Conservation (phyloP, 2,113 vertebrate genomes). For the Gallinago media region DNA sequence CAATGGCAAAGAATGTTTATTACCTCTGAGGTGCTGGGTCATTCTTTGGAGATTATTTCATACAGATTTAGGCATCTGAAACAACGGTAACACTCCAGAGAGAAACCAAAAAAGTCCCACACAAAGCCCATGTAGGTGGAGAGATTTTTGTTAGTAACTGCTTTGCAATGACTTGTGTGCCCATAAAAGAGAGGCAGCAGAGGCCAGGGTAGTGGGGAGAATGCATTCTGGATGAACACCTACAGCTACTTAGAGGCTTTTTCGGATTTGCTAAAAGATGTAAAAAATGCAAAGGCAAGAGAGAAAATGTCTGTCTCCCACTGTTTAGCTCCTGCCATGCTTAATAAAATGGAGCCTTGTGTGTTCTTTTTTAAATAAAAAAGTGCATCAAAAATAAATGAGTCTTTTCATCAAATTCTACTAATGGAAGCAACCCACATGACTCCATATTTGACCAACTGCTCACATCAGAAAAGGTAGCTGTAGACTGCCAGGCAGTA, state of each 20-base stretch:
- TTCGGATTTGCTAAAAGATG: neutral
- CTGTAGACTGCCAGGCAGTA: neutral
- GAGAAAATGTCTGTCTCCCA: neutral
- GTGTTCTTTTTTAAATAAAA: neutral
- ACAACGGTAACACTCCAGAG: neutral
- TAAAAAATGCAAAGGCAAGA: neutral
- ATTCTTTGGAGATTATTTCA: neutral
- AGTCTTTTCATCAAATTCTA: neutral
- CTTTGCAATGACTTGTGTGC: neutral
- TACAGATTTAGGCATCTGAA: neutral
- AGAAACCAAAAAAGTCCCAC: neutral
- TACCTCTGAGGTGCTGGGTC: neutral
- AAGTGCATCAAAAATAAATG: conserved; percentile 20
- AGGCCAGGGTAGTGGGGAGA: neutral
- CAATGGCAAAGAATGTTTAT: neutral
- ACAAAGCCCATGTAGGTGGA: neutral
- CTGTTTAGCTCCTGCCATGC: neutral
- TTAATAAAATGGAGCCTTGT: neutral
- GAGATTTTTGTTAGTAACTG: neutral
- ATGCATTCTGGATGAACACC: neutral
- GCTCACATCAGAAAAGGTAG: neutral
- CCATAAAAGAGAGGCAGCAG: neutral
- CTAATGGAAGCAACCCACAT: neutral
- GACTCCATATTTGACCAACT: neutral
- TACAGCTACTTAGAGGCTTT: neutral